Conservation (phyloP, 2,113 vertebrate species). For the Onychostoma macrolepis region DNA sequence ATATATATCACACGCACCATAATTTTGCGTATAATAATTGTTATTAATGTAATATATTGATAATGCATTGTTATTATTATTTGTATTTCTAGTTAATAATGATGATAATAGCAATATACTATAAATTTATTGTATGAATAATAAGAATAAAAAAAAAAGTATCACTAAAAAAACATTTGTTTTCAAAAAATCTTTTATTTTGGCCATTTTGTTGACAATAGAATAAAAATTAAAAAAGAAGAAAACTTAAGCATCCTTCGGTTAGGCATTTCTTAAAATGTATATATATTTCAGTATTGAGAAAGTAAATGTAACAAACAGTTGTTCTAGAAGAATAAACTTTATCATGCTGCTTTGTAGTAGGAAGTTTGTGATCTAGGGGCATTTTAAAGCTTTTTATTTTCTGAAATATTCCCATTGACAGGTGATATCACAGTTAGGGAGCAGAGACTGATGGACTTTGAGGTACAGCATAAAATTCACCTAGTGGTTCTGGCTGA, state of each 20-base stretch:
- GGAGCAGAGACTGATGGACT: slow-evolving; percentile 83
- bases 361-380: neutral
- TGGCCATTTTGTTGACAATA: neutral
- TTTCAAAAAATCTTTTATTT: neutral
- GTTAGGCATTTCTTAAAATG: neutral
- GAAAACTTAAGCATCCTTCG: too few species aligned
- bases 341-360: neutral
- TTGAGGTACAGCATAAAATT: slow-evolving; percentile 77
- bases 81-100: too few species aligned
- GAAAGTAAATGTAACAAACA: slow-evolving; percentile 8
- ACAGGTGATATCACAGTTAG: slow-evolving; percentile 84
- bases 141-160: neutral
- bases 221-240: neutral
- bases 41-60: too few species aligned
- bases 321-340: neutral
- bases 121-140: neutral
- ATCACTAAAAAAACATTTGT: neutral
- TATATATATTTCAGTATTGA: neutral
- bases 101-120: neutral
- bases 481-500: slow-evolving; percentile 83
- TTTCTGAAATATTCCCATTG: neutral
- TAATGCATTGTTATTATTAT: too few species aligned
- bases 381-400: neutral
- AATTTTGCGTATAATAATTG: too few species aligned
- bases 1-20: too few species aligned